Base-by-base conservation (phyloP, 1,140 invertebrate genomes). In the Zaprionus inermis region DNA sequence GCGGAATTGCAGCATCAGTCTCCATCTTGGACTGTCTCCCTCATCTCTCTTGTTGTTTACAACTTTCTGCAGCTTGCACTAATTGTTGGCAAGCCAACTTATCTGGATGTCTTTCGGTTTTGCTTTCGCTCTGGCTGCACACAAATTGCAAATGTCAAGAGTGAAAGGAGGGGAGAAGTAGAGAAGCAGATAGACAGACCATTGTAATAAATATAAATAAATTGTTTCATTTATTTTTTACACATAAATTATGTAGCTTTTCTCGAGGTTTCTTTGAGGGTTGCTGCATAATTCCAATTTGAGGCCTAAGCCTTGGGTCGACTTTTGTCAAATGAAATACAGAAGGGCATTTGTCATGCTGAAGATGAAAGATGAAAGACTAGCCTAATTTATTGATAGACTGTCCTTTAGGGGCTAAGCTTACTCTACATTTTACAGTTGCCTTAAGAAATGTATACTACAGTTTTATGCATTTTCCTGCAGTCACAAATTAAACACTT, bases 251-350 rank as follows among this genome's bases (percentile, higher is more conserved):
- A 16, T 59, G 30, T 1, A 24, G n/a, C 32, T 5, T 24, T 69
- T 30, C 44, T 18, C 18, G 12, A 16, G 52, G n/a, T 60, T 32
- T 28, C 30, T 67, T 28, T 41, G 7, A 70, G 34, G 14, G 49
- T 44, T 56, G 56, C 34, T n/a, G 56, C 51, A 41, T 72, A 76
- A 76, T 61, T 63, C 71, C 30, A 68, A 55, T 69, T 73, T 73
- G 57, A 51, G 65, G 46, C 12, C 32, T 58, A 49, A 38, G 32
- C 32, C 38, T 24, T 11, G 34, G 49, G 46, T 55, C 66, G 69
- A 72, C 63, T 22, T 57, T 76, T 73, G 56, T 68, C 65, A 68
- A 60, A 55, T 73, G 20, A 60, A 68, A 60, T 55, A 30, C n/a
- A 24, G 44, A 55, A 46, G 44, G 20, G 16, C 38, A 73, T 67